Percentiles rank a stretch among this genome's conserved stretches.
These are phyloP conservation scores for Formica exsecta DNA, from an alignment of 1,140 invertebrate species.

Conservation along the genomic window DNA sequence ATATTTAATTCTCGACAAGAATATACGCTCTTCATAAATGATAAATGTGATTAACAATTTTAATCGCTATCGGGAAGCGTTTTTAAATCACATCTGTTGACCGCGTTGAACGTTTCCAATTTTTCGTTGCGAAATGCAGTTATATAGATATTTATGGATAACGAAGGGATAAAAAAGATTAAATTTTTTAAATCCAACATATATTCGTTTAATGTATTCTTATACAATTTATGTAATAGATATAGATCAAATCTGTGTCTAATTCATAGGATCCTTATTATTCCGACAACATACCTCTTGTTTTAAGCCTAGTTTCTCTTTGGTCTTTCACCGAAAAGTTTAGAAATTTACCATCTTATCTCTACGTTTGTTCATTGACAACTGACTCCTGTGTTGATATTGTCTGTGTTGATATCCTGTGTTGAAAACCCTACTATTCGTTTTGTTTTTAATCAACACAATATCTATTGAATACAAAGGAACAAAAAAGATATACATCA, in stretches of 20 bases:
- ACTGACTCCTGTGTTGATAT: no score
- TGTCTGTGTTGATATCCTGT: no score
- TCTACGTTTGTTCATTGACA: no score
- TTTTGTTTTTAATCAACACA: no score
- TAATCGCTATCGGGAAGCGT: constrained; percentile 25
- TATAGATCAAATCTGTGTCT: background rate
- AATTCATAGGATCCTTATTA: background rate
- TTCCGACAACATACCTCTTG: no score
- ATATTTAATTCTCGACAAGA: constrained; percentile 36
- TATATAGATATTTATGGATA: constrained; percentile 28
- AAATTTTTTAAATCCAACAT: background rate
- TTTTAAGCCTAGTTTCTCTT: no score
- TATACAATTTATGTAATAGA: constrained; percentile 15
- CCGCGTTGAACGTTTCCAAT: constrained; percentile 6
- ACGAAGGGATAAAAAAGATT: background rate
- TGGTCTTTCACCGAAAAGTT: no score
- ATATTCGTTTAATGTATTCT: background rate
- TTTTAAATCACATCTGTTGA: constrained; percentile 9
- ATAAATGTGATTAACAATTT: constrained; percentile 48
- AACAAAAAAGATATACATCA: no score
- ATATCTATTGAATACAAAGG: no score
- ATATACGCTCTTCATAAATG: constrained; percentile 27
- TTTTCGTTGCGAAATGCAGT: constrained; percentile 13
- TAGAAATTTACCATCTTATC: no score
- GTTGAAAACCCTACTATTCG: no score